Conservation (phyloP, 2,113 vertebrate genomes). For the Pachyramphus minor region DNA sequence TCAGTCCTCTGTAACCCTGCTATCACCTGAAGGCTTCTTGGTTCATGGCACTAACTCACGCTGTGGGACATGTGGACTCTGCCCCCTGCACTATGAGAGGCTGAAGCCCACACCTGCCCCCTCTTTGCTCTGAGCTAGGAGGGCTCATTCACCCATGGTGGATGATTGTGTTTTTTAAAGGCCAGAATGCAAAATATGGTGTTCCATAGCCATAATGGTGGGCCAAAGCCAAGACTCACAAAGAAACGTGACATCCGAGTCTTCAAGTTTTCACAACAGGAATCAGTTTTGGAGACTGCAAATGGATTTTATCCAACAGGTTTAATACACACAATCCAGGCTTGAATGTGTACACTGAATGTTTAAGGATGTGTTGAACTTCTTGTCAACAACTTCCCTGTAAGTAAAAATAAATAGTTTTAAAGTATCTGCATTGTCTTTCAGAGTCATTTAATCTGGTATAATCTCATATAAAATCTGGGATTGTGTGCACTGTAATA, state of each 20-base stretch:
- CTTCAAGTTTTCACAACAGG: neutral
- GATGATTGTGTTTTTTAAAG: neutral
- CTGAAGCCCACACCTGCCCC: neutral
- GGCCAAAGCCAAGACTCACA: neutral
- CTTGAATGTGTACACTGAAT: neutral
- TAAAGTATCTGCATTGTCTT: neutral
- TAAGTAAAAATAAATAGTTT: neutral
- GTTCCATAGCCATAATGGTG: too few relatives aligned
- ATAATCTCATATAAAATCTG: neutral
- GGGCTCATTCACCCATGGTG: neutral
- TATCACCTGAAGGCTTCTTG: neutral
- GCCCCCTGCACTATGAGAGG: neutral
- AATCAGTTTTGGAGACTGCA: neutral
- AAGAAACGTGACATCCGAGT: neutral
- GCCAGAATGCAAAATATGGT: neutral
- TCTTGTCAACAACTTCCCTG: neutral
- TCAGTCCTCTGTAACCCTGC: neutral
- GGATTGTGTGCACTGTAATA: neutral
- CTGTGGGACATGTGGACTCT: neutral
- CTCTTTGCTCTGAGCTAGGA: neutral
- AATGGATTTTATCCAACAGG: neutral
- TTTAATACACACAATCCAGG: neutral
- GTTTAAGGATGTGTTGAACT: neutral
- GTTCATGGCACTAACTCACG: too few relatives aligned
- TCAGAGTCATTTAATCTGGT: neutral